A percentile compares a stretch with the other conserved stretches of the same genome.
phyloP scores from a whole-genome alignment of 2,797 vertebrate species.

The Heteromormyrus szaboi region DNA sequence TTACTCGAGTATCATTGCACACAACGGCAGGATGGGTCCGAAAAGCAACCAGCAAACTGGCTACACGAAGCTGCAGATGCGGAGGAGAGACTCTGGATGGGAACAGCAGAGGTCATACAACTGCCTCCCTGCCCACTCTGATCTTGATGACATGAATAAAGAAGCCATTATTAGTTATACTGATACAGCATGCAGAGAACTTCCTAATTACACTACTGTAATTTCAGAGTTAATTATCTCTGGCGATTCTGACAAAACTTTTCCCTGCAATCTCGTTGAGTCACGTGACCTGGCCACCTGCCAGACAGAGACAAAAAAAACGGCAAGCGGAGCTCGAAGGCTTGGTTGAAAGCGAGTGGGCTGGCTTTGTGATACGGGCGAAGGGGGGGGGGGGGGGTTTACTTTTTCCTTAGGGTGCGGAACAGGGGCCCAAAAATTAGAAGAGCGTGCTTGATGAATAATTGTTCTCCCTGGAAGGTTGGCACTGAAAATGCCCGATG shows the following conservation, averaged over 20 bases:
- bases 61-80: conserved; percentile 20
- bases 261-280: not conserved
- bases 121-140: conserved; percentile 31
- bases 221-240: conserved; percentile 47
- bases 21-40: not conserved
- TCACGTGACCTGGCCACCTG: not conserved
- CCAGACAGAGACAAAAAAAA: not conserved
- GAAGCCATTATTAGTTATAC: conserved; percentile 37
- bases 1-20: not conserved
- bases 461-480: not conserved
- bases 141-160: conserved; percentile 42
- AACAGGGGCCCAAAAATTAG: not conserved
- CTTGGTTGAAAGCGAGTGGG: not conserved
- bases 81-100: conserved; percentile 31
- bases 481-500: not conserved
- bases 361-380: not conserved
- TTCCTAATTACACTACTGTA: conserved; percentile 43
- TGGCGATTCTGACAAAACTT: conserved; percentile 28
- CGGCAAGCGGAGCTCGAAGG: not conserved
- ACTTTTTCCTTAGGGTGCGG: not conserved
- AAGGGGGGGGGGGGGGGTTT: not conserved
- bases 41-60: conserved; percentile 27
- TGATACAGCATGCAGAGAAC: conserved; percentile 38
- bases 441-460: not conserved
- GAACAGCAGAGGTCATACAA: conserved; percentile 24